Base-by-base conservation (phyloP, 2,888 invertebrate genomes). In the Stratiomys singularior region DNA sequence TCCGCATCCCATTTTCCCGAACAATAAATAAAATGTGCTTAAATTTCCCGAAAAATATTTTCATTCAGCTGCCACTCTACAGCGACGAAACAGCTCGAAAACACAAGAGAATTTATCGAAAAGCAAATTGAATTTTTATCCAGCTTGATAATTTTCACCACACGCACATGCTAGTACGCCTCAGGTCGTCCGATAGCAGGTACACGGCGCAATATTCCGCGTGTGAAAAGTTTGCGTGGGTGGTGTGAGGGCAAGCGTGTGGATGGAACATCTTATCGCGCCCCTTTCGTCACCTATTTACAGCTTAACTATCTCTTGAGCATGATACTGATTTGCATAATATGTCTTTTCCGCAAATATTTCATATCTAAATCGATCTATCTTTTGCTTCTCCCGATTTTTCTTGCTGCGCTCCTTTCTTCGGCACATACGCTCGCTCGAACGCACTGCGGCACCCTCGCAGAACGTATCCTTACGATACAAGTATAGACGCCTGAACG, bases 81-180 rank as follows among this genome's bases (percentile, higher is more conserved):
- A 37, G n/a, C 11, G 11, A 37, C 37, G 37, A 37, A n/a, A n/a
- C 37, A 37, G 5, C 37, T 37, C 37, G 37, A 37, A 18, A 44
- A 66, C n/a, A 21, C 69, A 30, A 66, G 37, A 37, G 44, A 74
- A 74, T 74, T 74, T 74, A 74, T 74, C 37, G 74, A 23, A 74
- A 58, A 74, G 74, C 74, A 74, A 74, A 74, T 74, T 74, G 74
- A 74, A 74, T 74, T 74, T 74, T 74, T 74, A 74, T 74, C 74
- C 74, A 9, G 37, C 37, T 37, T 60, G 60, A 58, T 74, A 74
- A 74, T 74, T 74, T 74, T 60, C 60, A 5, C 21, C 21, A 30
- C 37, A 74, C 74, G 60, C 69, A 69, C 46, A 46, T 23, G 13
- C 1, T 47, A 4, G 69, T 9, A 23, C 23, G 69, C 25, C 27